Evolutionary conservation across 2,113 vertebrate genomes (phyloP).

Genomic region (Ancistrus triradiatus): DNA sequence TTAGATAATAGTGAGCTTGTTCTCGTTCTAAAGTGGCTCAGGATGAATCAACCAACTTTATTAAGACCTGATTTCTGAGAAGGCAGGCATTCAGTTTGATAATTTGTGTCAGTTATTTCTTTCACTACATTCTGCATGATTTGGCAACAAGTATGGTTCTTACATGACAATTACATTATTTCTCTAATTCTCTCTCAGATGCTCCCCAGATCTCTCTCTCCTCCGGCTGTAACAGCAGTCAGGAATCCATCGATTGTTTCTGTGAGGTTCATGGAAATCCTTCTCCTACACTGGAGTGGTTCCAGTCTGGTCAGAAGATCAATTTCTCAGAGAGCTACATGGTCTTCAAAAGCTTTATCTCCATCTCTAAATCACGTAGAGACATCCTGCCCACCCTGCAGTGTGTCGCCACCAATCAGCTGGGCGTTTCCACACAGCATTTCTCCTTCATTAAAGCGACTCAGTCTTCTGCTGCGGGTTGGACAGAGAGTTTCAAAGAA

Average conservation of each 20-base stretch:
- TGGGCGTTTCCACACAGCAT: constrained; percentile 1
- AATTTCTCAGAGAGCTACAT: constrained; percentile 40
- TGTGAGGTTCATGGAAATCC: constrained; percentile 64
- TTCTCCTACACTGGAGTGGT: constrained; percentile 55
- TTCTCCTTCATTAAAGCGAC: background rate
- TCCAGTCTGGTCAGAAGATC: constrained; percentile 47
- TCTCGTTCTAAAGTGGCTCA: too few relatives aligned
- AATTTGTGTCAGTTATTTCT: too few relatives aligned
- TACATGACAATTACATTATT: too few relatives aligned
- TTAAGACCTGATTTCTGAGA: too few relatives aligned
- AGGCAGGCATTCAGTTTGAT: too few relatives aligned
- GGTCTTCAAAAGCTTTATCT: constrained; percentile 45
- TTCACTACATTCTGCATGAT: too few relatives aligned
- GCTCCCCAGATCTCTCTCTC: background rate
- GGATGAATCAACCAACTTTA: too few relatives aligned
- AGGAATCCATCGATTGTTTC: background rate
- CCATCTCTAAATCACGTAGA: constrained; percentile 24
- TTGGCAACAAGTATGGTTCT: too few relatives aligned
- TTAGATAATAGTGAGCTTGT: too few relatives aligned
- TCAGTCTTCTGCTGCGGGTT: too few relatives aligned
- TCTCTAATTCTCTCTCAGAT: constrained; percentile 22
- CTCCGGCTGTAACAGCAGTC: background rate
- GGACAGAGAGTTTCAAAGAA: too few relatives aligned
- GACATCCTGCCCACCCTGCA: constrained; percentile 41
- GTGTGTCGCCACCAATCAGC: constrained; percentile 54